Evolutionary conservation across 2,113 vertebrate species (phyloP), one percentile per base, ranked within the genome.

Genomic region (Nansenia antarctica): DNA sequence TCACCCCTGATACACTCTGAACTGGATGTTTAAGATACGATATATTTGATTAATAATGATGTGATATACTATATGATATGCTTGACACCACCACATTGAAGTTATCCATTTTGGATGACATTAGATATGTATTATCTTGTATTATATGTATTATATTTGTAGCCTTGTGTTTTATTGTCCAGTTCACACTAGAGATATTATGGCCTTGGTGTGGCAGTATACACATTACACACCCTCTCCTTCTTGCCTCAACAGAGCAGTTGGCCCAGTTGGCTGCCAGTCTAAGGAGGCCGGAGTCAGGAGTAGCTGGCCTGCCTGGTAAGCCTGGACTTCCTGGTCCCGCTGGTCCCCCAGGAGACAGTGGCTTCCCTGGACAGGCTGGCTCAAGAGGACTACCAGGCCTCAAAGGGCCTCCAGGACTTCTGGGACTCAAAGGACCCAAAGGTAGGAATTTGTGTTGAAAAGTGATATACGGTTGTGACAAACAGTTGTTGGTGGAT

Each of bases 251-350:
- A 90, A 88, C 84, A 99, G 98, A 98, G 84, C 96, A 99, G 85
- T 80, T 99, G 76, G 94, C 94, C 64, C 94, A 96, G 86, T 90
- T 99, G 88, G 97, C 98, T 70, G 94, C 97, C 73, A 98, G 97
- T 76, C 93, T 99, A 53, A 93, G 90, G 78, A 93, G 96, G 76
- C 98, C 98, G 1, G 96, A 98, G 85, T 93, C 93, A 2, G 98
- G 98, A 0, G 93, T 89, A 57, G 90, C 90, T 1, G 98, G 98
- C 45, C 90, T 98, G 62, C 98, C 98, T 55, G 97, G 98, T 27
- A 92, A 73, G 68, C 96, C 97, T 5, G 98, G 98, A 0, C 94
- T 89, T 11, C 94, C 97, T 0, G 98, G 98, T 2, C 84, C 93
- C 65, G 94, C 94, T 0, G 97, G 98, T 0, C 14, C 90, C 2